phyloP scores from a whole-genome alignment of 2,113 vertebrate genomes.

The Spea multiplicata region DNA sequence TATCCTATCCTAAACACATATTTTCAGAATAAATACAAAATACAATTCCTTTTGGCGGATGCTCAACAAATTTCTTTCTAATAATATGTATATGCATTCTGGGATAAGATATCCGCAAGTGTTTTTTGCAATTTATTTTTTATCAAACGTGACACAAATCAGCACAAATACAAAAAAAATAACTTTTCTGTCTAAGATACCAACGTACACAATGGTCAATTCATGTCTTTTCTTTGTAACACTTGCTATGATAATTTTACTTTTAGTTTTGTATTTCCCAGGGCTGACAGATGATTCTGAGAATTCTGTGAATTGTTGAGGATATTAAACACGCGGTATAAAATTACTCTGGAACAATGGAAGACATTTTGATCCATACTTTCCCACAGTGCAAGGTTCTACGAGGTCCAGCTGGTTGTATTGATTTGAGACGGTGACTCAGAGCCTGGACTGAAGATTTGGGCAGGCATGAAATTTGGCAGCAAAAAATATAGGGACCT shows the following conservation, averaged over 20 bases:
- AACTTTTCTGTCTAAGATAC: constrained; percentile 12
- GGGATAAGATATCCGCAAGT: too few relatives aligned
- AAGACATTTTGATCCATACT: constrained; percentile 62
- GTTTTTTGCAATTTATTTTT: too few relatives aligned
- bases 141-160: too few relatives aligned
- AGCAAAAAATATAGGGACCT: constrained; percentile 52
- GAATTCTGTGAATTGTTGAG: constrained; percentile 60
- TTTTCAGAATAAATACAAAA: too few relatives aligned
- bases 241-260: constrained; percentile 50
- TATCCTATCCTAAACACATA: too few relatives aligned
- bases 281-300: constrained; percentile 48
- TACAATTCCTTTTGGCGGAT: too few relatives aligned
- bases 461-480: constrained; percentile 62
- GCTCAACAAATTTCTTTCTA: too few relatives aligned
- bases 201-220: constrained; percentile 31
- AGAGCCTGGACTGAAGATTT: constrained; percentile 60
- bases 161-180: too few relatives aligned
- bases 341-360: constrained; percentile 67
- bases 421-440: constrained; percentile 70
- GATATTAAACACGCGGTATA: constrained; percentile 63
- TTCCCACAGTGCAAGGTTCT: constrained; percentile 67
- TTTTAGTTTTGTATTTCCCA: constrained; percentile 55
- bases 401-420: constrained; percentile 64
- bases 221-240: constrained; percentile 46
- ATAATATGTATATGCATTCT: too few relatives aligned